phyloP scores from a whole-genome alignment of 2,797 vertebrate genomes.

The Steatocranus sp. region DNA sequence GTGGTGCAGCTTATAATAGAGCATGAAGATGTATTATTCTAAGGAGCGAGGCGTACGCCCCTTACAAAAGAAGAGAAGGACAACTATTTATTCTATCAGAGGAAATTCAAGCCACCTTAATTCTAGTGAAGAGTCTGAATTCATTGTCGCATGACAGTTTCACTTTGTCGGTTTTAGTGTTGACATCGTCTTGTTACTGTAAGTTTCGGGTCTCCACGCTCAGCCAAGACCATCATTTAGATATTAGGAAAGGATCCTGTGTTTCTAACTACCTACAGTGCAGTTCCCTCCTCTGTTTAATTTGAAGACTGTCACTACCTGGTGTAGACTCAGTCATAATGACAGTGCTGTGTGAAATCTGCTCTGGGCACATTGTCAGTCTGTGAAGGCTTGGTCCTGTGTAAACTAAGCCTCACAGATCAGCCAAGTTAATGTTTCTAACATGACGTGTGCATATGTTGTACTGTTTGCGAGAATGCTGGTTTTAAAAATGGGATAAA shows the following conservation, averaged over 20 bases:
- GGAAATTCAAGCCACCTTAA: slow-evolving; percentile 67
- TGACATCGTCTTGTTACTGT: slow-evolving; percentile 58
- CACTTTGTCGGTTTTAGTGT: slow-evolving; percentile 57
- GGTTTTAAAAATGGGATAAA: slow-evolving; percentile 11
- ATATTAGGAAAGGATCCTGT: slow-evolving; percentile 9
- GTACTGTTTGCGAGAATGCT: slow-evolving; percentile 13
- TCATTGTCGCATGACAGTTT: slow-evolving; percentile 76
- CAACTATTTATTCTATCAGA: slow-evolving; percentile 69
- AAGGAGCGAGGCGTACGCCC: slow-evolving; percentile 28
- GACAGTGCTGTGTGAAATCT: slow-evolving; percentile 48
- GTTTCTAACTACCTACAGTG: slow-evolving; percentile 25
- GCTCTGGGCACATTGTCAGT: slow-evolving; percentile 52
- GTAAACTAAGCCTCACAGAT: slow-evolving; percentile 30
- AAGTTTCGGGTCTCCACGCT: slow-evolving; percentile 26
- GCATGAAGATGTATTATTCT: slow-evolving; percentile 98
- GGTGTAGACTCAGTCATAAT: slow-evolving; percentile 63
- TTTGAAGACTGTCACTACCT: slow-evolving; percentile 56
- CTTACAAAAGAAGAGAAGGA: slow-evolving; percentile 38
- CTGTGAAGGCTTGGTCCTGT: slow-evolving; percentile 5
- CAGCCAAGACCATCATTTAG: slow-evolving; percentile 37
- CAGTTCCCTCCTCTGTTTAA: slow-evolving; percentile 19
- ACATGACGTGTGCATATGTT: slow-evolving; percentile 16
- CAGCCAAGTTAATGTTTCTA: background rate
- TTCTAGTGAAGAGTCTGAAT: slow-evolving; percentile 40
- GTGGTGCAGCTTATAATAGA: slow-evolving; percentile 96